A percentile compares a stretch with the other conserved stretches of the same genome.
phyloP scores from a whole-genome alignment of 2,888 invertebrate species.

The Nebria brevicollis region DNA sequence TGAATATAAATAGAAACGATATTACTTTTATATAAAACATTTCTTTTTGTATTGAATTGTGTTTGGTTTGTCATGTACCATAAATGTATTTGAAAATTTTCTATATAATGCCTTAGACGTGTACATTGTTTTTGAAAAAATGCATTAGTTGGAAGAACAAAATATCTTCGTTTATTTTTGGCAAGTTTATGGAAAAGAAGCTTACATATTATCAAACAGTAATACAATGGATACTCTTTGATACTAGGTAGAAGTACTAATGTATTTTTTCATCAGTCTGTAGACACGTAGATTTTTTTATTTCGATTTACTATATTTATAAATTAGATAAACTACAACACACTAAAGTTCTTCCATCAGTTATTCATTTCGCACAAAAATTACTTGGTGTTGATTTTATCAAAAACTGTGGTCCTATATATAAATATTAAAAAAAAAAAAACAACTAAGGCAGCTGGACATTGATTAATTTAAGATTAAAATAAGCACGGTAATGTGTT shows the following conservation, averaged over 20 bases:
- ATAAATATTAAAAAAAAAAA: too few species aligned
- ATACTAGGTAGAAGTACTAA: background rate
- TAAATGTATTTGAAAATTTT: conserved; percentile 14
- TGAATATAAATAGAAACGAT: background rate
- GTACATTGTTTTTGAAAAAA: conserved; percentile 29
- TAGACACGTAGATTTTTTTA: conserved; percentile 26
- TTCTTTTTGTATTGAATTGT: background rate
- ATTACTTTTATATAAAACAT: background rate
- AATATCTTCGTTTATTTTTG: conserved; percentile 3
- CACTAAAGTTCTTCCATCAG: conserved; percentile 35
- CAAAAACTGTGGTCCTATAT: conserved; percentile 7
- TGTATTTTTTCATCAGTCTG: conserved; percentile 30
- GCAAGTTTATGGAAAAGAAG: conserved; percentile 8
- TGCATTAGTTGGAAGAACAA: conserved; percentile 14
- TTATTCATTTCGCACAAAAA: conserved; percentile 27
- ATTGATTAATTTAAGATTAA: background rate
- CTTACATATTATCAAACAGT: background rate
- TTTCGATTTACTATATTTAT: conserved; percentile 25
- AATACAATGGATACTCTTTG: background rate
- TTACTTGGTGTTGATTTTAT: conserved; percentile 32
- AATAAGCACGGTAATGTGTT: too few species aligned
- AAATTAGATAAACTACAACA: conserved; percentile 41
- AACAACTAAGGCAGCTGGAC: background rate
- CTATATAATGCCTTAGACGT: conserved; percentile 28
- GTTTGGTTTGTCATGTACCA: conserved; percentile 26